These are phyloP conservation scores for Popillia japonica DNA, from an alignment of 1,140 invertebrate genomes.

Conservation along the genomic window DNA sequence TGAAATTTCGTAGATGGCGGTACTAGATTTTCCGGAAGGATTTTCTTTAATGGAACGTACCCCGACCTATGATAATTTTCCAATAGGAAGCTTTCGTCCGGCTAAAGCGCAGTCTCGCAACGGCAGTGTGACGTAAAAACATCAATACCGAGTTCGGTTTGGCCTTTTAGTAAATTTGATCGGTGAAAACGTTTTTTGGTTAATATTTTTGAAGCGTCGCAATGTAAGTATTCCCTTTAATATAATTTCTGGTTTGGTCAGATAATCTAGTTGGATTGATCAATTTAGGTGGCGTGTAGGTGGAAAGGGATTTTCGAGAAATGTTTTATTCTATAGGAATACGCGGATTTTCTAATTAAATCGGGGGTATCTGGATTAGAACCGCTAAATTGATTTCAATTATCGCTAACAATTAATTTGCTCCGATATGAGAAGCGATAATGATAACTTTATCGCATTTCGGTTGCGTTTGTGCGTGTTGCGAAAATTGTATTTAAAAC, in stretches of 20 bases:
- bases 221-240: slow-evolving; percentile 48
- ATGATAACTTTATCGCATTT: too few relatives aligned
- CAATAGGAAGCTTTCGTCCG: neutral
- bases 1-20: slow-evolving; percentile 7
- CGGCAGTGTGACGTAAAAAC: slow-evolving; percentile 54
- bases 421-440: too few relatives aligned
- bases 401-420: too few relatives aligned
- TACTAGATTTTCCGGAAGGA: too few relatives aligned
- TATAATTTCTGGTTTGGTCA: neutral
- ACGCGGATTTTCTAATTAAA: too few relatives aligned
- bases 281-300: neutral
- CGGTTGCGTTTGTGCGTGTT: neutral
- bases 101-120: slow-evolving; percentile 45
- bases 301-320: too few relatives aligned
- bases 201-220: slow-evolving; percentile 15
- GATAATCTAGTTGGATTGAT: neutral
- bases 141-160: slow-evolving; percentile 47
- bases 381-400: too few relatives aligned
- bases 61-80: slow-evolving; percentile 45
- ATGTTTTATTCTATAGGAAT: too few relatives aligned
- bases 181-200: slow-evolving; percentile 41
- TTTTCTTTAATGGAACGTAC: slow-evolving; percentile 13
- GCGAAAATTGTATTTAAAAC: neutral
- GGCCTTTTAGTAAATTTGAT: slow-evolving; percentile 42
- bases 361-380: too few relatives aligned